These are phyloP conservation scores for Actenoides lindsayi DNA, from an alignment of 2,113 vertebrate genomes.

Conservation along the genomic window DNA sequence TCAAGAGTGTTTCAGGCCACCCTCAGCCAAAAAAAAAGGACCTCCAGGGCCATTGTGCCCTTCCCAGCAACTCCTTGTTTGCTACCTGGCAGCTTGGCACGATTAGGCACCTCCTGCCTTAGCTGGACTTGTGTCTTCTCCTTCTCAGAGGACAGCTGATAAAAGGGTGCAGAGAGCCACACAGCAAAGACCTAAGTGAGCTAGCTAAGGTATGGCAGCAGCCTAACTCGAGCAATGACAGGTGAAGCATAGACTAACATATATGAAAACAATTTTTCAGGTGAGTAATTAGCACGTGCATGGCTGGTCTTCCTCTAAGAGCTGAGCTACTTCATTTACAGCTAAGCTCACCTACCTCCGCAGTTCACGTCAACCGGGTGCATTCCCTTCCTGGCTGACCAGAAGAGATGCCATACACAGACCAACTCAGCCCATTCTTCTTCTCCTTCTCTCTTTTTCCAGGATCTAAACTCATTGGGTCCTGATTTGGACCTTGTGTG, in stretches of 20 bases:
- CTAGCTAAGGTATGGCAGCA: neutral
- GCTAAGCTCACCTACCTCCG: neutral
- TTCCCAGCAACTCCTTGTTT: neutral
- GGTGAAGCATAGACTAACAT: accelerated
- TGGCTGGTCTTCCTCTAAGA: neutral
- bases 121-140: neutral
- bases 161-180: accelerated
- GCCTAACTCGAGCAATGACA: accelerated
- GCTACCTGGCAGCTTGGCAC: neutral
- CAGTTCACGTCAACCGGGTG: accelerated
- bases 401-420: neutral
- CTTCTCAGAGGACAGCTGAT: neutral
- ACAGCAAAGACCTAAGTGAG: neutral
- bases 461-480: neutral
- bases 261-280: neutral
- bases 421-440: neutral
- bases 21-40: neutral
- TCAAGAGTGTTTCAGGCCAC: neutral
- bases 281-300: accelerated
- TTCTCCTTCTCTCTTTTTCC: neutral
- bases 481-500: neutral
- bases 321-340: neutral
- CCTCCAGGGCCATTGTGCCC: neutral
- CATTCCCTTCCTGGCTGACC: neutral
- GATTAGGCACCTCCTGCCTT: neutral